Percentiles rank a stretch among this genome's conserved stretches.
phyloP scores from a whole-genome alignment of 2,797 vertebrate genomes.

The Tympanoctomys barrerae region DNA sequence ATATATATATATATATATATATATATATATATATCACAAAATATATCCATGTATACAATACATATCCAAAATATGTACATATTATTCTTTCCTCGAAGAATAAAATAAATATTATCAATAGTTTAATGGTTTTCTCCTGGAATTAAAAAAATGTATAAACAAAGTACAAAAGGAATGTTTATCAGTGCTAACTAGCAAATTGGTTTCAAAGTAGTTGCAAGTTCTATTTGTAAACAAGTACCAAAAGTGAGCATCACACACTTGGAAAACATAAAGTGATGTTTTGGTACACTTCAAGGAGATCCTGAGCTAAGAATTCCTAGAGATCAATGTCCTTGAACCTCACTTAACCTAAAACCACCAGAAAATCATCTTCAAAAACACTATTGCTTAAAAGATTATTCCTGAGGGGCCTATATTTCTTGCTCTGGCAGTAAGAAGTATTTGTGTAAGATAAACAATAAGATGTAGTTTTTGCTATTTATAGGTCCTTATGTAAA shows the following conservation, averaged over 20 bases:
- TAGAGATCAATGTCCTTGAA: background rate
- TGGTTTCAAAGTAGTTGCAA: constrained; percentile 65
- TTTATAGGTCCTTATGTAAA: constrained; percentile 26
- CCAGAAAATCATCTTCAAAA: background rate
- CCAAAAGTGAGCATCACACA: background rate
- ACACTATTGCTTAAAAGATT: background rate
- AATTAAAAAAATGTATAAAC: background rate
- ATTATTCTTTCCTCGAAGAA: background rate
- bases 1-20: too few species aligned
- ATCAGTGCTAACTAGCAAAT: constrained; percentile 39
- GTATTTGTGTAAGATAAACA: background rate
- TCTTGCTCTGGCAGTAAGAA: constrained; percentile 12
- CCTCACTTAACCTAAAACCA: background rate
- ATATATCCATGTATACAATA: background rate
- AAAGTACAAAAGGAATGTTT: constrained; percentile 54
- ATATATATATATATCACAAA: background rate
- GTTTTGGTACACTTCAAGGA: constrained; percentile 1
- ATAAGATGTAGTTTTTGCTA: background rate
- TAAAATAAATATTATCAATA: background rate
- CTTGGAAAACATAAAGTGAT: background rate
- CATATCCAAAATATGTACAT: background rate
- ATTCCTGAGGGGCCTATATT: background rate
- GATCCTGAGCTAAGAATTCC: background rate
- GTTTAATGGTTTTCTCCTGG: background rate
- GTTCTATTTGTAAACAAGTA: constrained; percentile 47